A percentile compares a stretch with the other conserved stretches of the same genome.
Conservation (phyloP, 2,113 vertebrate species). For the Romanogobio albipinnatus region DNA sequence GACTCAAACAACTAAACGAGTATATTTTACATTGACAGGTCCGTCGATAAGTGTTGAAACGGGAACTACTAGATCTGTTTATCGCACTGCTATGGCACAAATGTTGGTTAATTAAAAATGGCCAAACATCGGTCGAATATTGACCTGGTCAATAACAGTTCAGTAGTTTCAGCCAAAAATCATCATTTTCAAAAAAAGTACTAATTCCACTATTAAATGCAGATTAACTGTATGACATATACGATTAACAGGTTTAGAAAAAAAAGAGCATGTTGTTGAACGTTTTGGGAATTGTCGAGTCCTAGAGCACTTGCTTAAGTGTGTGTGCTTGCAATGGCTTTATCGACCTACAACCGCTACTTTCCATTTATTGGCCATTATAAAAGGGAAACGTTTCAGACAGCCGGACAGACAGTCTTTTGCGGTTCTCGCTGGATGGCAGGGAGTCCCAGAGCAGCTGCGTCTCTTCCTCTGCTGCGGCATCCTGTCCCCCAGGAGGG, state of each 20-base stretch:
- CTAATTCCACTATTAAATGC: not conserved
- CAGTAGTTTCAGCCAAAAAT: not conserved
- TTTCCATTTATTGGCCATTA: slow-evolving; percentile 13
- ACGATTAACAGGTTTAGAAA: not conserved
- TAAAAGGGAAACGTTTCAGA: not conserved
- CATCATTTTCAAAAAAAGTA: no score
- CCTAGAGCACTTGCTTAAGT: not conserved
- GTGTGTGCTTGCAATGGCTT: not conserved
- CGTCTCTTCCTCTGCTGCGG: not conserved
- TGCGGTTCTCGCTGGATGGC: not conserved
- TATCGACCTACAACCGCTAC: not conserved
- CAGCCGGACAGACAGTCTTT: not conserved
- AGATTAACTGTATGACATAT: not conserved
- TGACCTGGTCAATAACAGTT: not conserved
- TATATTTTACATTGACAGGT: no score
- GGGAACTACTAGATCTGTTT: not conserved
- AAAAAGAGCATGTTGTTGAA: not conserved
- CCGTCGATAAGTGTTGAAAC: not conserved
- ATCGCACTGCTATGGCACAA: not conserved
- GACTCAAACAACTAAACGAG: no score
- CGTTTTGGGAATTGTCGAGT: not conserved
- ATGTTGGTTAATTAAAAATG: not conserved
- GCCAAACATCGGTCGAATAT: not conserved
- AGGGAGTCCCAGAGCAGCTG: slow-evolving; percentile 39
- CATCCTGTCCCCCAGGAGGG: not conserved